Percentiles rank a stretch among this genome's conserved stretches.
phyloP scores from a whole-genome alignment of 2,797 vertebrate genomes.

The Delichon dasypus region DNA sequence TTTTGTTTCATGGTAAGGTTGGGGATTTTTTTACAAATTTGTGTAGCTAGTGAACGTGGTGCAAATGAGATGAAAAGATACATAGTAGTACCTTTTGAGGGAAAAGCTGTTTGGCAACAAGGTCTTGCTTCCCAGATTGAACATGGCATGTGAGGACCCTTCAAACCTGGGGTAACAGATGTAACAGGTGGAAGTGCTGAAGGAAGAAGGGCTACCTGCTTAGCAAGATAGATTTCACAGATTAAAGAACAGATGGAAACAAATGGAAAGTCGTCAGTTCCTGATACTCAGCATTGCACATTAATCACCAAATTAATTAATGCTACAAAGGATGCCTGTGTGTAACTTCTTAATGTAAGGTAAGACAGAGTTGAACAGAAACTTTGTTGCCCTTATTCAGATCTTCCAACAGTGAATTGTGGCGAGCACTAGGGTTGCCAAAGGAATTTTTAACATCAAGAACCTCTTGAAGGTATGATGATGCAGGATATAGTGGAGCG shows the following conservation, averaged over 20 bases:
- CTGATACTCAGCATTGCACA: background rate
- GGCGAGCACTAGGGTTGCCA: background rate
- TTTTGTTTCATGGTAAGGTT: background rate
- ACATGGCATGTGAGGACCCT: background rate
- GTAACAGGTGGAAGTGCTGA: background rate
- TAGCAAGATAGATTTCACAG: background rate
- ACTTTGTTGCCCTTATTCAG: background rate
- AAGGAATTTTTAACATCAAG: background rate
- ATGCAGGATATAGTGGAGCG: background rate
- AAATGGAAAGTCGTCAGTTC: background rate
- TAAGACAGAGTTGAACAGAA: background rate
- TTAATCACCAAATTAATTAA: background rate
- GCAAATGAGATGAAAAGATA: background rate
- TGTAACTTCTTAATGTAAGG: background rate
- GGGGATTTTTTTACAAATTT: background rate
- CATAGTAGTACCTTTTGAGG: background rate
- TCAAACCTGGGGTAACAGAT: background rate
- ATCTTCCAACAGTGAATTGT: background rate
- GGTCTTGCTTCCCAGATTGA: background rate
- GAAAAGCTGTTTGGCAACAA: background rate
- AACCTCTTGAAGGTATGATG: background rate
- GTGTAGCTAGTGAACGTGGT: background rate
- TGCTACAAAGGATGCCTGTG: background rate
- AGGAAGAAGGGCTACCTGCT: background rate
- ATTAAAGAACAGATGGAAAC: background rate